Conservation (phyloP, 2,888 invertebrate genomes). For the Lobophora halterata region DNA sequence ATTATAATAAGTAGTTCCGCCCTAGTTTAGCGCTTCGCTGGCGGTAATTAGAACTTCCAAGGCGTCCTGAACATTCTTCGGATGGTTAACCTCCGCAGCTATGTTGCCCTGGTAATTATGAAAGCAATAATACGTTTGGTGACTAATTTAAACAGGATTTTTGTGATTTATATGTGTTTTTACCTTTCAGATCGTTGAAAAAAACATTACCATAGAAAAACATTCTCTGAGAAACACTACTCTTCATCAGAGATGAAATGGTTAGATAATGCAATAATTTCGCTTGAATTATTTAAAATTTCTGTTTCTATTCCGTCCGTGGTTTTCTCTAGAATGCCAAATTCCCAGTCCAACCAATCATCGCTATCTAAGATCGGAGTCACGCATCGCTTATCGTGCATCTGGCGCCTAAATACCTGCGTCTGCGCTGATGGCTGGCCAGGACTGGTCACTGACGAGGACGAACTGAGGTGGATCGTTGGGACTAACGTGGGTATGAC, state of each 20-base stretch:
- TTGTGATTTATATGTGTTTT: conserved; percentile 12
- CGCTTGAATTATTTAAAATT: no score
- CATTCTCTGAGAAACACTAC: no score
- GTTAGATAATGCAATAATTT: no score
- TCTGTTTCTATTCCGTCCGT: no score
- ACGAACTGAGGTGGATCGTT: conserved; percentile 1
- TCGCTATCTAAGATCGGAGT: conserved; percentile 50
- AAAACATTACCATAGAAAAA: no score
- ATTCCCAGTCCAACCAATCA: conserved; percentile 9
- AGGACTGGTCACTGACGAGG: conserved; percentile 7
- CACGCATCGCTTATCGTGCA: conserved; percentile 51
- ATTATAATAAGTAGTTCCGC: conserved; percentile 36
- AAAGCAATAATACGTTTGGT: conserved; percentile 46
- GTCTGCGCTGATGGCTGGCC: conserved; percentile 37
- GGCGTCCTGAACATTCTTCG: conserved; percentile 56
- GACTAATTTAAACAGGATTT: conserved; percentile 52
- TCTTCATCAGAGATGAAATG: no score
- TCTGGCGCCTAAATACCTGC: conserved; percentile 75
- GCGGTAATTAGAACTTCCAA: conserved; percentile 48
- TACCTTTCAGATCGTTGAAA: neutral
- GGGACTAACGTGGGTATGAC: conserved; percentile 11
- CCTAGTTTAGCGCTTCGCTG: conserved; percentile 49
- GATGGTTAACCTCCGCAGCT: conserved; percentile 47
- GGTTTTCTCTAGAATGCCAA: no score
- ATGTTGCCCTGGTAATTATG: conserved; percentile 66